Evolutionary conservation across 37 sponge, comb jelly and placozoan species (phyloP).

Genomic region (Chondrosia reniformis): DNA sequence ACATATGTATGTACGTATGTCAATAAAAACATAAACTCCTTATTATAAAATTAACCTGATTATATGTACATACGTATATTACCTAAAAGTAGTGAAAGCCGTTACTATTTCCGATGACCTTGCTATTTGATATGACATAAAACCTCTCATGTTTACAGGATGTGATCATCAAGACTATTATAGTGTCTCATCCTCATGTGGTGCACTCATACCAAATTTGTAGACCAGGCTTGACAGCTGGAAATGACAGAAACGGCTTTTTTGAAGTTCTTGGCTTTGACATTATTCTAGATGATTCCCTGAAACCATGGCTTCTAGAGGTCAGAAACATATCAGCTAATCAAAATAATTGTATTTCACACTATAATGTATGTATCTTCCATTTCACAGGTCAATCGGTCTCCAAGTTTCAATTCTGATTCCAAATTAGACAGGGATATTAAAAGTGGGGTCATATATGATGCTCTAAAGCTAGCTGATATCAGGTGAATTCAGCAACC

Average conservation of each 20-base stretch:
- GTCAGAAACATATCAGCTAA: conserved; percentile 29
- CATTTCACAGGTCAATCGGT: conserved; percentile 68
- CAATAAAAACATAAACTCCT: too few species aligned
- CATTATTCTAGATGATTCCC: conserved; percentile 65
- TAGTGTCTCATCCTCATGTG: conserved; percentile 69
- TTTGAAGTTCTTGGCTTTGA: conserved; percentile 94
- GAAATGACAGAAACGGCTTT: conserved; percentile 31
- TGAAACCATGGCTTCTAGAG: conserved; percentile 89
- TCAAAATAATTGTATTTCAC: not conserved
- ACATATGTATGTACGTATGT: too few species aligned
- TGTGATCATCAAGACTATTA: conserved; percentile 80
- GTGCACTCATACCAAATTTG: conserved; percentile 75
- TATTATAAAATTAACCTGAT: too few species aligned
- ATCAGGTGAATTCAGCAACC: conserved; percentile 55
- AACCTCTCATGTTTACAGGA: too few species aligned
- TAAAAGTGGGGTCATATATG: conserved; percentile 72
- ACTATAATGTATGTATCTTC: not conserved
- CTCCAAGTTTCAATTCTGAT: conserved; percentile 85
- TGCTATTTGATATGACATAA: too few species aligned
- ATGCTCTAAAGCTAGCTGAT: conserved; percentile 63
- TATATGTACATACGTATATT: too few species aligned
- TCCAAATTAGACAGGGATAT: conserved; percentile 71
- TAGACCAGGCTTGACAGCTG: conserved; percentile 58
- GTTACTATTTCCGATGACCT: too few species aligned
- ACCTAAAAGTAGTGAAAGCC: too few species aligned